Evolutionary conservation across 2,888 invertebrate genomes (phyloP), one percentile per base, ranked within the genome.

Genomic region (Andrena trimmerana): DNA sequence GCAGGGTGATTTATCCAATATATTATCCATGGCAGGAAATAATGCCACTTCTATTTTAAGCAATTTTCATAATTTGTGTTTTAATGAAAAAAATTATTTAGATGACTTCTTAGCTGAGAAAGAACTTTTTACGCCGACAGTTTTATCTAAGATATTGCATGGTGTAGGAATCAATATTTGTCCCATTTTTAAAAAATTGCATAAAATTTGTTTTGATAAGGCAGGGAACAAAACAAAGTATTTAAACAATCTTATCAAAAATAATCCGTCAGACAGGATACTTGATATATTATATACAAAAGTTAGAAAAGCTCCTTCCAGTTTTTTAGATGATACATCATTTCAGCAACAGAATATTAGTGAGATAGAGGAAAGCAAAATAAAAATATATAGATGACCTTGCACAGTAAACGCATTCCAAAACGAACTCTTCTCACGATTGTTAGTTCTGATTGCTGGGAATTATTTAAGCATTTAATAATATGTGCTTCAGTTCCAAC

Each of bases 1-100:
- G 70, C 81, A 87, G 67, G 57, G 82, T 83, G 36, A 89, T 88
- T 86, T 93, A 88, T 91, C 91, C 31, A 88, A 79, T 84, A 89
- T 92, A 89, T 87, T 92, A 88, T 80, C 81, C 80, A 83, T 88
- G 89, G 77, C 91, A 78, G 91, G 92, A 88, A 90, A 86, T 54
- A 76, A 81, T 88, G 87, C 91, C 36, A 8, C 90, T 86, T 89
- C 65, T 83, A 87, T 85, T 81, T 90, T 92, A 78, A 90, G 68
- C 86, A 89, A 90, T 74, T 92, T 92, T 81, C 91, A 92, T 78
- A 86, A 88, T 88, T 71, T 54, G 62, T 92, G 91, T 89, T 92
- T 92, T 89, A 67, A 70, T 59, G 33, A 87, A 70, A 78, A 86
- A 76, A 90, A 90, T 89, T 90, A 90, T 90, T 90, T 91, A 85